Base-by-base conservation (phyloP, 1,140 invertebrate genomes). In the Pogonomyrmex barbatus region DNA sequence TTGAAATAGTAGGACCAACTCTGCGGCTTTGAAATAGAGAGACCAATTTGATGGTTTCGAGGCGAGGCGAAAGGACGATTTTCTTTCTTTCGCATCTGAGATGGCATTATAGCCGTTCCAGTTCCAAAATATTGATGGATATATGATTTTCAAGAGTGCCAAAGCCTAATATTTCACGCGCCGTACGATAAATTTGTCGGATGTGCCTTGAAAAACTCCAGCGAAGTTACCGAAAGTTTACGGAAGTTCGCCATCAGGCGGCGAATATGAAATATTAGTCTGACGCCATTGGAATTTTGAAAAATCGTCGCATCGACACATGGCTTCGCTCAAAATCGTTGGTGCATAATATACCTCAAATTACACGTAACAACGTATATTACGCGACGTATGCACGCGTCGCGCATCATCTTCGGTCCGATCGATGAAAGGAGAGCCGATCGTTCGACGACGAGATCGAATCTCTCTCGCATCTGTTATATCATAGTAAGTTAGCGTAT, bases 401-500 rank as follows among this genome's bases (percentile, higher is more conserved):
- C 39, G 36, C 54, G 30, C 30, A 24, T 12, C 30, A 24, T 12
- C 10, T 60, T 47, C 54, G 12, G 12, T 6, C 56, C 65, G 65
- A 52, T 78, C 24, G 47, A 42, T 56, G 47, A 75, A 45, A 60
- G 45, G 39, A 62, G 33, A 17, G 10, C n/a, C 42, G 81, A 76
- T 71, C 30, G 50, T 54, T 10, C 5, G 33, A 36, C 54, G 82
- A 24, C 24, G 24, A 24, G 24, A 86, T 88, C 75, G 17, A 58
- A 36, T 88, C 73, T 54, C 54, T 36, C 33, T 36, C 12, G 83
- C 83, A 89, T 89, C 82, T 89, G 88, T 85, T 83, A 89, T 79
- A 24, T 24, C 24, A 24, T 24, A 24, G 24, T 24, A 86, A 88
- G 62, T 56, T 30, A 54, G 54, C 68, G 68, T 75, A 78, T 63